These are phyloP conservation scores for Clivina fossor DNA, from an alignment of 2,888 invertebrate genomes.

Conservation along the genomic window DNA sequence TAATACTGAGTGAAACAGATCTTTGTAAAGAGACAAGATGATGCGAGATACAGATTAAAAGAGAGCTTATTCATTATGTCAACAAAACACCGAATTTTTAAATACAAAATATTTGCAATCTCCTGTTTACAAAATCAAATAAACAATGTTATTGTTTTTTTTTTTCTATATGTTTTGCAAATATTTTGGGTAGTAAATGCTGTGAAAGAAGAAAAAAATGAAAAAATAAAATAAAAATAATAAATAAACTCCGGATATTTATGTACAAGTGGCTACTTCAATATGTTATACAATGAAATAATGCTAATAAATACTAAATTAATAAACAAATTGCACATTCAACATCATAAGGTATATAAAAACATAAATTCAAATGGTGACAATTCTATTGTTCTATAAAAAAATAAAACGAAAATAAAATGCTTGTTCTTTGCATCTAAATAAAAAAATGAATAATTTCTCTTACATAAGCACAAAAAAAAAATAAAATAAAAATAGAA, in stretches of 20 bases:
- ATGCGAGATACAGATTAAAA: constrained; percentile 16
- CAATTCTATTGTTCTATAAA: constrained; percentile 33
- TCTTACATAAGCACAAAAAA: constrained; percentile 17
- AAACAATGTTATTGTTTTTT: constrained; percentile 2
- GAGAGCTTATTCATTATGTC: constrained; percentile 28
- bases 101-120: constrained; percentile 12
- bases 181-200: constrained; percentile 1
- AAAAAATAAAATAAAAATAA: constrained; percentile 21
- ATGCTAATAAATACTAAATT: constrained; percentile 33
- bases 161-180: constrained; percentile 5
- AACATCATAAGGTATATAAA: constrained; percentile 32
- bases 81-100: constrained; percentile 22
- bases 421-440: constrained; percentile 28
- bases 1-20: constrained; percentile 31
- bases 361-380: constrained; percentile 25
- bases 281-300: constrained; percentile 33
- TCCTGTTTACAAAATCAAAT: constrained; percentile 12
- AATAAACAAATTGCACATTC: constrained; percentile 35
- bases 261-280: constrained; percentile 26
- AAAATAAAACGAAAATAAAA: constrained; percentile 25
- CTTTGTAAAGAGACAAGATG: constrained; percentile 23
- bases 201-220: constrained; percentile 15
- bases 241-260: constrained; percentile 29
- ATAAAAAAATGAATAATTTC: constrained; percentile 15
- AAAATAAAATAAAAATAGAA: constrained; percentile 1